Conservation (phyloP, 2,888 invertebrate species). For the Sphaeridia pumilis region DNA sequence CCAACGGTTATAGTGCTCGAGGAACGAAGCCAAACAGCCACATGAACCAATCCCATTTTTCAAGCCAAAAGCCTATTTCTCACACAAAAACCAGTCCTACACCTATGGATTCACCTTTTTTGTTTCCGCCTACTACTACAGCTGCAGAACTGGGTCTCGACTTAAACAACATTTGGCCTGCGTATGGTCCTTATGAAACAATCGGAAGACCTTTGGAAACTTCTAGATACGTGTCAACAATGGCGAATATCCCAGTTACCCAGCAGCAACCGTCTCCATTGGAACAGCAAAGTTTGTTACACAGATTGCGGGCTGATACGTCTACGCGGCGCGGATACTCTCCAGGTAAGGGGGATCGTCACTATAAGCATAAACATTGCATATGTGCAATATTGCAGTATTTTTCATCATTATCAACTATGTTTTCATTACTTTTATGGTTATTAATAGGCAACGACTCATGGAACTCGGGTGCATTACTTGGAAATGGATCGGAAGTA, state of each 20-base stretch:
- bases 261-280: background rate
- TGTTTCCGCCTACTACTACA: too few relatives aligned
- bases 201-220: background rate
- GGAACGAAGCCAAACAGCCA: background rate
- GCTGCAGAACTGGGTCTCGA: too few relatives aligned
- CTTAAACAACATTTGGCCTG: constrained; percentile 17
- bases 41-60: background rate
- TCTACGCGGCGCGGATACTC: constrained; percentile 12
- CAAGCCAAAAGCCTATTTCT: background rate
- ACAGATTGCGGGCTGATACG: constrained; percentile 31
- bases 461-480: too few relatives aligned
- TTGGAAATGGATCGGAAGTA: too few relatives aligned
- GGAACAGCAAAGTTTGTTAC: constrained; percentile 22
- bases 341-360: constrained; percentile 8
- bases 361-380: too few relatives aligned
- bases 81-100: background rate
- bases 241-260: too few relatives aligned
- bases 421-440: too few relatives aligned
- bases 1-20: constrained; percentile 4
- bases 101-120: background rate
- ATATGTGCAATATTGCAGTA: too few relatives aligned
- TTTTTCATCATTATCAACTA: too few relatives aligned
- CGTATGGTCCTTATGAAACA: constrained; percentile 17
- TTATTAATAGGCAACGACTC: too few relatives aligned
- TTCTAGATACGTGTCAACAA: background rate